Evolutionary conservation across 2,888 invertebrate genomes (phyloP).

Genomic region (Atrina japonica): DNA sequence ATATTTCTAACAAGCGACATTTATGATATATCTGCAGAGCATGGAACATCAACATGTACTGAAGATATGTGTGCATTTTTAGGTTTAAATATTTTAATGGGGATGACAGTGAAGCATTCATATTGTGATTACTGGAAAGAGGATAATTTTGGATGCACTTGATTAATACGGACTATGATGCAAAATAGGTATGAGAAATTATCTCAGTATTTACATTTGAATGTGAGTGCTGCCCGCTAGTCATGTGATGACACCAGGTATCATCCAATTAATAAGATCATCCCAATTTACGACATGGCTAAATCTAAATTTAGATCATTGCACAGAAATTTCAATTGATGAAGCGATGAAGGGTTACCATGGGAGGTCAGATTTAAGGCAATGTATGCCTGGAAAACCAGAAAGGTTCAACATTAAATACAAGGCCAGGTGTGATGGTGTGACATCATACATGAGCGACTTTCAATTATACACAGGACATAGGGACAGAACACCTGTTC

Average conservation of each 20-base stretch:
- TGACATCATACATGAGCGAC: neutral
- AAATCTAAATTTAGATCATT: neutral
- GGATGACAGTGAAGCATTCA: too few species aligned
- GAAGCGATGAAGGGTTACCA: too few species aligned
- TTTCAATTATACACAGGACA: neutral
- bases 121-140: too few species aligned
- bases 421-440: slow-evolving; percentile 15
- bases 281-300: neutral
- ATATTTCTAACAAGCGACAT: neutral
- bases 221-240: neutral
- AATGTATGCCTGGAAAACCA: slow-evolving; percentile 18
- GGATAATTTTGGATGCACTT: neutral
- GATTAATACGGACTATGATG: neutral
- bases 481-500: neutral
- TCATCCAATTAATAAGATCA: too few species aligned
- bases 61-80: too few species aligned
- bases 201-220: neutral
- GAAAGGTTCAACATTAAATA: slow-evolving; percentile 12
- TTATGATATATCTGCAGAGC: neutral
- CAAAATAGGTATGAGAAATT: slow-evolving; percentile 4
- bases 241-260: neutral
- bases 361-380: neutral
- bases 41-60: too few species aligned
- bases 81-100: too few species aligned
- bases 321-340: too few species aligned